A percentile compares a stretch with the other conserved stretches of the same genome.
Evolutionary conservation across 2,888 invertebrate species (phyloP).

Genomic region (Leptinotarsa haldemani): DNA sequence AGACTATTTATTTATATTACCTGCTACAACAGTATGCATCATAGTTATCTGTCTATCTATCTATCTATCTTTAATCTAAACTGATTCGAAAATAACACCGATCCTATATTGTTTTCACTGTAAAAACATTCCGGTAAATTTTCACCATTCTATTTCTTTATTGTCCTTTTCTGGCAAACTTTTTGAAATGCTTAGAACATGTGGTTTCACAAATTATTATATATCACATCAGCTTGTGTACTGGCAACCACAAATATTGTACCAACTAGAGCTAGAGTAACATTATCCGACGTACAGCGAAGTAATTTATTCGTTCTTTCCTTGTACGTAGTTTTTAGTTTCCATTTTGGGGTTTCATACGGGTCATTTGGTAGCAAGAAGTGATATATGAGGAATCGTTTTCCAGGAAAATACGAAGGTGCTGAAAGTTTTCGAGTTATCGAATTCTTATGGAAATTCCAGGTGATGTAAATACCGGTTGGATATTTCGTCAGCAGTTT

Average conservation of each 20-base stretch:
- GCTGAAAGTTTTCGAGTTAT: not conserved
- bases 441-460: not conserved
- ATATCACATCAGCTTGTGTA: constrained; percentile 40
- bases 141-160: not conserved
- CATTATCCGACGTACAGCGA: constrained; percentile 27
- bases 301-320: constrained; percentile 38
- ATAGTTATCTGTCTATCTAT: too few species aligned
- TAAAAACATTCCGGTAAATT: not conserved
- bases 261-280: constrained; percentile 35
- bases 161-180: constrained; percentile 19
- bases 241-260: constrained; percentile 42
- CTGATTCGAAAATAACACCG: too few species aligned
- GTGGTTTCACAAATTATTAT: constrained; percentile 40
- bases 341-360: constrained; percentile 37
- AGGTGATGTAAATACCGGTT: not conserved
- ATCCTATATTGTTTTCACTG: too few species aligned
- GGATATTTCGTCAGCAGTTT: not conserved
- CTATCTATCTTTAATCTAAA: too few species aligned
- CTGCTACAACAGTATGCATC: too few species aligned
- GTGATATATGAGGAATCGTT: constrained; percentile 30
- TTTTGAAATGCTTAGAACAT: constrained; percentile 24
- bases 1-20: too few species aligned
- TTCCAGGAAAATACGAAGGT: not conserved
- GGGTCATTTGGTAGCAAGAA: constrained; percentile 39
- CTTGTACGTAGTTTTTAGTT: constrained; percentile 33